These are phyloP conservation scores for Drosophila melanica DNA, from an alignment of 1,140 invertebrate species.

Conservation along the genomic window DNA sequence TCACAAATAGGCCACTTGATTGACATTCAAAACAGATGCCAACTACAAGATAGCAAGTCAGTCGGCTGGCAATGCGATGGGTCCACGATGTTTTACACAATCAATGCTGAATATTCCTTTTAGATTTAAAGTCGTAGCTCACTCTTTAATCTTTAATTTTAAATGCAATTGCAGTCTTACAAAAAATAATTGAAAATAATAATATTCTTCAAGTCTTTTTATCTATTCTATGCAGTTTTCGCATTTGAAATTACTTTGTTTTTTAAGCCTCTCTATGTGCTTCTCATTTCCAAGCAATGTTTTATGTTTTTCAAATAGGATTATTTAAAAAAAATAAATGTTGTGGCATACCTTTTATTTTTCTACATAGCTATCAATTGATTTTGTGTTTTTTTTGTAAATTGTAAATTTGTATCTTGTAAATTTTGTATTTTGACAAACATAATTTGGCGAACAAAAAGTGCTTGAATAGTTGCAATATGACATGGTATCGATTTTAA, in stretches of 20 bases:
- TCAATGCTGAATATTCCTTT: no score
- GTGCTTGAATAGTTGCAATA: not conserved
- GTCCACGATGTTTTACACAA: no score
- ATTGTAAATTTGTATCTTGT: not conserved
- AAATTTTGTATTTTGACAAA: conserved; percentile 26
- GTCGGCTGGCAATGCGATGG: not conserved
- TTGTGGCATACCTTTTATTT: not conserved
- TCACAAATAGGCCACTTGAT: conserved; percentile 12
- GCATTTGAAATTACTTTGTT: not conserved
- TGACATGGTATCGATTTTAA: not conserved
- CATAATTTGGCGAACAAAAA: conserved; percentile 13
- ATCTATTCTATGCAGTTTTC: no score
- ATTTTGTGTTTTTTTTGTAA: not conserved
- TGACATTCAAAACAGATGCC: not conserved
- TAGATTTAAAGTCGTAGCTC: no score
- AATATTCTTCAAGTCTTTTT: no score
- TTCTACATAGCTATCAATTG: not conserved
- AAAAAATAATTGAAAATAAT: no score
- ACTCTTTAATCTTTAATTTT: no score
- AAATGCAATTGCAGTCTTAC: no score
- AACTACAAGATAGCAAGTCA: not conserved
- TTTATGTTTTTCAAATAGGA: no score
- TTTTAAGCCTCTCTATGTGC: not conserved
- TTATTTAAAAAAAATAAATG: not conserved
- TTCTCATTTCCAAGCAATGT: not conserved